Percentiles rank a stretch among this genome's conserved stretches.
These are phyloP conservation scores for Drosophila falleni DNA, from an alignment of 2,888 invertebrate genomes.

Conservation along the genomic window DNA sequence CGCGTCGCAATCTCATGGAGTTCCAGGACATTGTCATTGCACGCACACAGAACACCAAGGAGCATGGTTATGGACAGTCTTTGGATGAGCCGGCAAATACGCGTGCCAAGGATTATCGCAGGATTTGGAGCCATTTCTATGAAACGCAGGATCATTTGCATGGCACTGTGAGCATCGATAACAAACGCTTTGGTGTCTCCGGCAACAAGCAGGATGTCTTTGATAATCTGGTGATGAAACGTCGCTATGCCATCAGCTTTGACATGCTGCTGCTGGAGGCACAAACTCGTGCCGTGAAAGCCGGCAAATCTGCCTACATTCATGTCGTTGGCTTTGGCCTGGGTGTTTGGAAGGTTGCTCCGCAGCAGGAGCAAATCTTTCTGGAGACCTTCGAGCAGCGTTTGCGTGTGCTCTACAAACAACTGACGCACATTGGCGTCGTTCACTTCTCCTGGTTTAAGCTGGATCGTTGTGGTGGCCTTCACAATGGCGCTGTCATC, in stretches of 20 bases:
- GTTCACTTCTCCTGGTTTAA: constrained; percentile 89
- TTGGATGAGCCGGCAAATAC: constrained; percentile 29
- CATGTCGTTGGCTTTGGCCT: constrained; percentile 89
- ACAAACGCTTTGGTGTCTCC: constrained; percentile 75
- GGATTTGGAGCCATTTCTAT: constrained; percentile 77
- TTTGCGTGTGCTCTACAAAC: constrained; percentile 85
- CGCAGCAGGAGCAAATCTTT: constrained; percentile 88
- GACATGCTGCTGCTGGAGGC: constrained; percentile 89
- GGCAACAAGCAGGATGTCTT: constrained; percentile 78
- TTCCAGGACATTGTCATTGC: constrained; percentile 86
- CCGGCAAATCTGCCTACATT: constrained; percentile 87
- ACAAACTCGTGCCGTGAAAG: constrained; percentile 86
- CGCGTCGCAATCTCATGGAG: constrained; percentile 86
- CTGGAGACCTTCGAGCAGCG: constrained; percentile 88
- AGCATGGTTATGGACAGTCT: constrained; percentile 85
- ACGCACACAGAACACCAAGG: constrained; percentile 86
- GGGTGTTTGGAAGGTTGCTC: constrained; percentile 89
- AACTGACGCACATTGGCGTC: constrained; percentile 87
- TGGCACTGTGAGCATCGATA: constrained; percentile 62
- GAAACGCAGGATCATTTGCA: constrained; percentile 72
- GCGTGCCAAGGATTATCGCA: constrained; percentile 69
- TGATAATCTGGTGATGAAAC: constrained; percentile 83
- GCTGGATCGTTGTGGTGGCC: constrained; percentile 85
- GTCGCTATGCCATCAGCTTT: constrained; percentile 87
- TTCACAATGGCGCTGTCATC: constrained; percentile 85